Evolutionary conservation across 2,888 invertebrate genomes (phyloP).

Genomic region (Dendrolimus pini): DNA sequence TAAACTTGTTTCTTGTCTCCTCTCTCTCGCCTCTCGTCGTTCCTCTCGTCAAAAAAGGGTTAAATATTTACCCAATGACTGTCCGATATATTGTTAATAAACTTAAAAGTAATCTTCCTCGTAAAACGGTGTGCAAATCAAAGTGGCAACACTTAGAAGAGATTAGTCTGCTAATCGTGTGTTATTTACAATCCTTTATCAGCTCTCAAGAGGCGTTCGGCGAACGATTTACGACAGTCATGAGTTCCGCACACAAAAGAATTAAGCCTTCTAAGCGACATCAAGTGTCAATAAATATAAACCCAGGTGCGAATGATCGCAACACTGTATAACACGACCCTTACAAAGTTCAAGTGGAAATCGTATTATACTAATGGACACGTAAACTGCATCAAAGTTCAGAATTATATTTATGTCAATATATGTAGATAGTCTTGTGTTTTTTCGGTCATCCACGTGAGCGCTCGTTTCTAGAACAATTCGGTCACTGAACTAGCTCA

Average conservation of each 20-base stretch:
- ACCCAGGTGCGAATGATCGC: slow-evolving; percentile 60
- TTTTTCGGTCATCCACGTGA: too few relatives aligned
- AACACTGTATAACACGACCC: slow-evolving; percentile 59
- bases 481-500: too few relatives aligned
- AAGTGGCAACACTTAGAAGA: slow-evolving; percentile 53
- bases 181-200: slow-evolving; percentile 72
- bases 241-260: slow-evolving; percentile 56
- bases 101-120: slow-evolving; percentile 37
- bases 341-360: slow-evolving; percentile 55
- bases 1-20: too few relatives aligned
- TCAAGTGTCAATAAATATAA: slow-evolving; percentile 67
- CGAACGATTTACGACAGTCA: slow-evolving; percentile 54
- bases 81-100: slow-evolving; percentile 14
- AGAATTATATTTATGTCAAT: too few relatives aligned
- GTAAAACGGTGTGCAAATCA: slow-evolving; percentile 49
- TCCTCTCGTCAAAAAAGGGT: too few relatives aligned
- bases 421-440: too few relatives aligned
- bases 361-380: slow-evolving; percentile 27
- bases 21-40: too few relatives aligned
- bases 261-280: slow-evolving; percentile 64
- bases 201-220: slow-evolving; percentile 46
- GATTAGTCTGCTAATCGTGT: slow-evolving; percentile 57
- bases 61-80: neutral
- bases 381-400: too few relatives aligned
- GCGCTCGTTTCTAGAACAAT: too few relatives aligned